A percentile compares a stretch with the other conserved stretches of the same genome.
Evolutionary conservation across 2,797 vertebrate species (phyloP).

Genomic region (Falco peregrinus): DNA sequence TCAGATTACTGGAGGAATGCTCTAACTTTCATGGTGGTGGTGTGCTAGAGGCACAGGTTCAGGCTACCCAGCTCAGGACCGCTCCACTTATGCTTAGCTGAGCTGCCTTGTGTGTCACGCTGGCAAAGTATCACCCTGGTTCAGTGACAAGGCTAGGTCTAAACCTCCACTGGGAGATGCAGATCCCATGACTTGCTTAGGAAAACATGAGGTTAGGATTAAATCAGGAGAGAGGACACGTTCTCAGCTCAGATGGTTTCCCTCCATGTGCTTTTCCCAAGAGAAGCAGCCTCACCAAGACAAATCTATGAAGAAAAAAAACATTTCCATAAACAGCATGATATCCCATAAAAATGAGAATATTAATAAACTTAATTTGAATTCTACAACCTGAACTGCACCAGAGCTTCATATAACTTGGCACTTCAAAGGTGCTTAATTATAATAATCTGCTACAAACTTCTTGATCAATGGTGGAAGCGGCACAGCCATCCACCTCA

Average conservation of each 20-base stretch:
- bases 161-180: not conserved
- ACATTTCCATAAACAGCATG: not conserved
- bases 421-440: slow-evolving; percentile 22
- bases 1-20: not conserved
- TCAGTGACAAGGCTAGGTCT: not conserved
- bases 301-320: not conserved
- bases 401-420: not conserved
- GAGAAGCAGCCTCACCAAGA: not conserved
- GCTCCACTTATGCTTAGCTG: not conserved
- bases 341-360: not conserved
- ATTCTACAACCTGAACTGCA: not conserved
- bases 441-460: slow-evolving; percentile 35
- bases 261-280: not conserved
- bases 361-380: not conserved
- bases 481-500: not conserved
- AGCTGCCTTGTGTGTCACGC: not conserved
- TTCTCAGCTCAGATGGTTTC: not conserved
- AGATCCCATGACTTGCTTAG: not conserved
- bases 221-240: not conserved
- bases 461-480: slow-evolving; percentile 8
- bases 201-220: not conserved
- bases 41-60: not conserved
- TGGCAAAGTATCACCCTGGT: not conserved
- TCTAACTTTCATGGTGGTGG: not conserved
- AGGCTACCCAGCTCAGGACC: not conserved